A percentile compares a stretch with the other conserved stretches of the same genome.
Conservation (phyloP, 2,797 vertebrate species). For the Nasua narica region DNA sequence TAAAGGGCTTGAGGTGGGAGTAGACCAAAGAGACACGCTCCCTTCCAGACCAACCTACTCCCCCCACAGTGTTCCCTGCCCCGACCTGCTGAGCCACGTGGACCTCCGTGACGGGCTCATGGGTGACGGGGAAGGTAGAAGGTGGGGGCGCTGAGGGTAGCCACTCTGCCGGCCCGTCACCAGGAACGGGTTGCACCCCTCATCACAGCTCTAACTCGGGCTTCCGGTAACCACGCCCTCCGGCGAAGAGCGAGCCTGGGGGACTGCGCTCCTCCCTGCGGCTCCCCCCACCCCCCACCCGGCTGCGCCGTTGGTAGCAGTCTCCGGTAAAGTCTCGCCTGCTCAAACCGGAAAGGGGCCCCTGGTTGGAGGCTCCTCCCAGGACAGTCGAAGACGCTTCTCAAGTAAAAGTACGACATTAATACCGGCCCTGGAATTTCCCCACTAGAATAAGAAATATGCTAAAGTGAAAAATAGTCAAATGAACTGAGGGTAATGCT, state of each 20-base stretch:
- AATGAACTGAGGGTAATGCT: background rate
- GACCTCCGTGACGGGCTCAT: background rate
- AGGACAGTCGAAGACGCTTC: background rate
- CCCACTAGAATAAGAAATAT: background rate
- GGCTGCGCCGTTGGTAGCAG: background rate
- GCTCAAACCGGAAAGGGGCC: background rate
- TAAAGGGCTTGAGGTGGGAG: background rate
- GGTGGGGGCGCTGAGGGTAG: rapidly evolving
- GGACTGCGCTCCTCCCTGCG: background rate
- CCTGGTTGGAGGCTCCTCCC: background rate
- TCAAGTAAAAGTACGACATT: background rate
- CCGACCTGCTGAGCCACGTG: rapidly evolving
- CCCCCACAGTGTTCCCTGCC: background rate
- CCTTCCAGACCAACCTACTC: background rate
- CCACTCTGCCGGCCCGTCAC: background rate
- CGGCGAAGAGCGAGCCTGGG: background rate
- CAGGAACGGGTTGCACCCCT: background rate
- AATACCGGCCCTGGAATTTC: background rate
- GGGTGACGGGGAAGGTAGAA: background rate
- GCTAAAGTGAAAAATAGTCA: background rate
- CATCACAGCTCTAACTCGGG: background rate
- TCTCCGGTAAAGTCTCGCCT: background rate
- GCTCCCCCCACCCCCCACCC: background rate
- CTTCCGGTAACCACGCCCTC: background rate
- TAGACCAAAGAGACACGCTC: background rate